Conservation (phyloP, 1,140 invertebrate species). For the Drosophila erecta region DNA sequence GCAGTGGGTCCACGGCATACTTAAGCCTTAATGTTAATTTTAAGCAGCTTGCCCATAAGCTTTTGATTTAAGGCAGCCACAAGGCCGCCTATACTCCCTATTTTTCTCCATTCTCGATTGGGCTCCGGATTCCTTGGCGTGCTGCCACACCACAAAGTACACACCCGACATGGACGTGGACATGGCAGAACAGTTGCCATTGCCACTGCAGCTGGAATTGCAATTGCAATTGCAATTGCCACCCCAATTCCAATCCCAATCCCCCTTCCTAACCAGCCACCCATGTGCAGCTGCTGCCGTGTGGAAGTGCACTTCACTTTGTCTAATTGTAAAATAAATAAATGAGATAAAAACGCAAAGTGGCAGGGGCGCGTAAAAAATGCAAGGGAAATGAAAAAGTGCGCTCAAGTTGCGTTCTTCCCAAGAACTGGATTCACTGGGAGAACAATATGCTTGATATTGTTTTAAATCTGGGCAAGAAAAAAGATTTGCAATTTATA, state of each 20-base stretch:
- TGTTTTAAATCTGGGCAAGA: no score
- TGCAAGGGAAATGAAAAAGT: constrained; percentile 68
- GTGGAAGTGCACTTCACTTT: constrained; percentile 71
- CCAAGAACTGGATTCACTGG: constrained; percentile 18
- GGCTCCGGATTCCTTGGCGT: constrained; percentile 19
- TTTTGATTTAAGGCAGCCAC: constrained; percentile 60
- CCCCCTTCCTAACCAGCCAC: neutral
- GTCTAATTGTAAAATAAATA: constrained; percentile 79
- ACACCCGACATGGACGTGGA: constrained; percentile 16
- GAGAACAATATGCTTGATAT: neutral
- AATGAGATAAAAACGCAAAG: constrained; percentile 73
- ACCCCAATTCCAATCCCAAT: neutral
- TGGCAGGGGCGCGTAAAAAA: constrained; percentile 49
- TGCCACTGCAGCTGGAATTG: constrained; percentile 19
- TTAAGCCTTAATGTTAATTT: constrained; percentile 68
- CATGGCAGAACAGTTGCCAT: constrained; percentile 8
- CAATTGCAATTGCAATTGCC: constrained; percentile 18
- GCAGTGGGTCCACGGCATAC: constrained; percentile 30
- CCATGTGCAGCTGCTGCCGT: constrained; percentile 27
- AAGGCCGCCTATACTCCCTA: constrained; percentile 13
- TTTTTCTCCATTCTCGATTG: neutral
- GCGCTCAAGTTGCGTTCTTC: constrained; percentile 30
- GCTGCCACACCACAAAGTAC: constrained; percentile 30
- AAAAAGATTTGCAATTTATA: no score
- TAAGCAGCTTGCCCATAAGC: constrained; percentile 60